Base-by-base conservation (phyloP, 2,797 vertebrate genomes). In the Sebastes vulpes region DNA sequence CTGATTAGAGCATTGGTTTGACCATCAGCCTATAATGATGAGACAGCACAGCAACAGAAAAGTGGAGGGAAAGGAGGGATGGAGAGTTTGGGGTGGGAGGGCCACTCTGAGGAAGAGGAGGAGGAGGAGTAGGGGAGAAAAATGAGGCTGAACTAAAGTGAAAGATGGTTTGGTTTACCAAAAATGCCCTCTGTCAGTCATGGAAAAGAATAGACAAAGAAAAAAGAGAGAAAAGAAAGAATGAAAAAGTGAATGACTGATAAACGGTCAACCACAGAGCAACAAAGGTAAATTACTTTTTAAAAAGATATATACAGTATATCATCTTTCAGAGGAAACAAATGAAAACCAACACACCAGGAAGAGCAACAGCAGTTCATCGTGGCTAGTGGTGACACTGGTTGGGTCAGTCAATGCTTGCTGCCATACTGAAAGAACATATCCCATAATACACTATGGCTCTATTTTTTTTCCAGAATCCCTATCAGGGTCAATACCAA, bases 161-260 rank as follows among this genome's bases (percentile, higher is more conserved):
- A 95, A 93, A 94, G 93, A 96, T 96, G 95, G 89, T 87, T 95
- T 94, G 25, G 93, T 96, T 97, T 97, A 97, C 96, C 96, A 96
- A 97, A 96, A 96, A 97, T 94, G 95, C 96, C 96, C 96, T 97
- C 96, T 97, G 96, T 95, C 95, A 96, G 96, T 96, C 96, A 96
- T 96, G 95, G 92, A 95, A 95, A 93, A 95, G 94, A 96, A 94
- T 77, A 95, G 92, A 96, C 86, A 93, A 89, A 94, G 87, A 92
- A 87, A 93, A 93, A 91, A 92, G 76, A 92, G 92, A 94, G 92
- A 93, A 93, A 92, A 92, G 79, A 88, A 96, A 87, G 89, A 94
- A 94, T 94, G 93, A 95, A 95, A 94, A 89, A 79, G 91, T 95
- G 91, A 93, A 88, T 91, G 93, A 94, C 91, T 90, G 86, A 94